Base-by-base conservation (phyloP, 2,888 invertebrate species). In the Meiosimyza platycephala region DNA sequence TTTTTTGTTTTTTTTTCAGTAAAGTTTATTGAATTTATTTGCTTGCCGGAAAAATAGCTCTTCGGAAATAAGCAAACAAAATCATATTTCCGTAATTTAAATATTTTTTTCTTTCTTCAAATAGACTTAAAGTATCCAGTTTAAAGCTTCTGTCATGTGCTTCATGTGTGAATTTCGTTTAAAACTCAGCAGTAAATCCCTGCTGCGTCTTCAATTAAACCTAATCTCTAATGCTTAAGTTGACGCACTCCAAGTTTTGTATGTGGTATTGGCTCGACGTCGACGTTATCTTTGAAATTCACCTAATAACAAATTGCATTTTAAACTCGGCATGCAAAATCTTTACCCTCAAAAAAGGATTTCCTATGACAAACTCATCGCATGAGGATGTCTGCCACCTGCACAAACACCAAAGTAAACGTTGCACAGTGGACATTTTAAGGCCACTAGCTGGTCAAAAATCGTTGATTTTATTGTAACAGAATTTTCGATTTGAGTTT, bases 231-330 rank as follows among this genome's bases (percentile, higher is more conserved):
- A 40, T 5, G 64, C 50, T 64, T 16, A 50, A 12, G 13, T n/a
- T 33, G 12, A 33, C 12, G n/a, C 54, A 16, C 54, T 54, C n/a
- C 54, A 54, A 54, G 11, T 54, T 54, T 54, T 54, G 54, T 13
- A 13, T 54, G 12, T 54, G 54, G 6, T 54, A 54, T 15, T 33
- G 2, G 40, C 22, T 33, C 1, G n/a, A 13, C 12, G n/a, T n/a
- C 13, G 60, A 33, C 33, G 57, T 12, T 33, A 33, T 40, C 60
- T 22, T 12, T 22, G 40, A 64, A 64, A 48, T 64, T 64, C 18
- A 18, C 40, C 57, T 40, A 28, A 18, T 51, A 64, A 64, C 64
- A 64, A 64, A 64, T 64, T 64, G 64, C 64, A 51, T 22, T 15
- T 28, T 51, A 51, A 50, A 16, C 50, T 51, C 22, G 50, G 51